Percentiles rank a stretch among this genome's conserved stretches.
phyloP scores from a whole-genome alignment of 1,140 invertebrate species.

The Cephus cinctus region DNA sequence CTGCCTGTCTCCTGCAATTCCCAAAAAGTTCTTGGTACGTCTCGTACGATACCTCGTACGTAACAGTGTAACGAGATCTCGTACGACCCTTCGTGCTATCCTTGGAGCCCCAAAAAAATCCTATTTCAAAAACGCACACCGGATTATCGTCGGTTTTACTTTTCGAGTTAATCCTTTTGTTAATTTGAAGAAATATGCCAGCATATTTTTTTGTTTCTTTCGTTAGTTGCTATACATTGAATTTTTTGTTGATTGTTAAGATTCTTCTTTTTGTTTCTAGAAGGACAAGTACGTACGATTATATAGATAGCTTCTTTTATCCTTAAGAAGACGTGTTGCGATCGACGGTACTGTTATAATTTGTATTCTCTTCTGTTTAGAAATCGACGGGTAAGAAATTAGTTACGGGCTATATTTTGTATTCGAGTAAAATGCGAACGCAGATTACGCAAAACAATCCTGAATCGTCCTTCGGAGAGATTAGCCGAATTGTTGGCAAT shows the following conservation, averaged over 20 bases:
- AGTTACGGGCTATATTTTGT: constrained; percentile 97
- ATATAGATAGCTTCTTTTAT: constrained; percentile 3
- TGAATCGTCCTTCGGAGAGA: constrained; percentile 94
- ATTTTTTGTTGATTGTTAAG: constrained; percentile 9
- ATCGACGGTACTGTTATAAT: constrained; percentile 37
- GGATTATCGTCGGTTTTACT: too few relatives aligned
- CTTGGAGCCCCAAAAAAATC: too few relatives aligned
- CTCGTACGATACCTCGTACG: too few relatives aligned
- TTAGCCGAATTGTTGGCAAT: constrained; percentile 94
- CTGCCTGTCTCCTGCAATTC: too few relatives aligned
- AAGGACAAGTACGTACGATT: too few relatives aligned
- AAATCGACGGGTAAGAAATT: constrained; percentile 83
- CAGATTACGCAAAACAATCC: constrained; percentile 88
- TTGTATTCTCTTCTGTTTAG: constrained; percentile 58
- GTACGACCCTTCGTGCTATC: too few relatives aligned
- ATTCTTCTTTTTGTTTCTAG: constrained; percentile 8
- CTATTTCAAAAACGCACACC: too few relatives aligned
- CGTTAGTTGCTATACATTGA: not conserved
- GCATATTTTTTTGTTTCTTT: constrained; percentile 40
- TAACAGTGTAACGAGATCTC: too few relatives aligned
- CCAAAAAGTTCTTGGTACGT: too few relatives aligned
- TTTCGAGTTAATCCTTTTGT: too few relatives aligned
- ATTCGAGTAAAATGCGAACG: constrained; percentile 94
- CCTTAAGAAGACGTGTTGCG: constrained; percentile 4
- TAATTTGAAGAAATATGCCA: constrained; percentile 54